phyloP scores from a whole-genome alignment of 2,797 vertebrate genomes.

The Crax fasciolata region DNA sequence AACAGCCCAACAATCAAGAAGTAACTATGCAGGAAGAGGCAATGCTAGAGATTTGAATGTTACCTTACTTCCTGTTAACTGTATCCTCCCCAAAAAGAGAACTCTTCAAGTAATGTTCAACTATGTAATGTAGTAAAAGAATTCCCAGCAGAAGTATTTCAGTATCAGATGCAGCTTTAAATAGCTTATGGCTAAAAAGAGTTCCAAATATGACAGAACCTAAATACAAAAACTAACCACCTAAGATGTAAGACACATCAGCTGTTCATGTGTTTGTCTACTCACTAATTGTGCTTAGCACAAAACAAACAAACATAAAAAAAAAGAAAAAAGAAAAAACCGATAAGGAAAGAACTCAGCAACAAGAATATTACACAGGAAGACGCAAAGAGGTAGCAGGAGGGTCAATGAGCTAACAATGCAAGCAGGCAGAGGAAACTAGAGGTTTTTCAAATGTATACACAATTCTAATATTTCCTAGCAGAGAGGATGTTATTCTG shows the following conservation, averaged over 20 bases:
- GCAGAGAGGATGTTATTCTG: conserved; percentile 56
- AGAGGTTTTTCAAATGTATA: background rate
- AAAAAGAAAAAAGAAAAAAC: background rate
- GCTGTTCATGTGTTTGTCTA: background rate
- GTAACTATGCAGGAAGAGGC: background rate
- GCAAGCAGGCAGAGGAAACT: conserved; percentile 9
- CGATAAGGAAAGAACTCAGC: background rate
- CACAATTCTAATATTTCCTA: conserved; percentile 8
- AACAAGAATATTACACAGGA: background rate
- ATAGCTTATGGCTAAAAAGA: background rate
- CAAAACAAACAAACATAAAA: background rate
- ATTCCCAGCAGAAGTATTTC: background rate
- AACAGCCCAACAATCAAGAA: background rate
- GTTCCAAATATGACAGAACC: background rate
- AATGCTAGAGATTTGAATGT: background rate
- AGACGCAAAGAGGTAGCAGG: background rate
- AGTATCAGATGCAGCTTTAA: background rate
- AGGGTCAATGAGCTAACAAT: background rate
- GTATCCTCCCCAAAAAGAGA: background rate
- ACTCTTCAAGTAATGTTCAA: background rate
- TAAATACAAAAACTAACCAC: background rate
- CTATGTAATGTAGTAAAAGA: background rate
- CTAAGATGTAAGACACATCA: background rate
- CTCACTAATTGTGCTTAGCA: background rate
- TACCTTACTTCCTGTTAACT: background rate